Conservation (phyloP, 1,140 invertebrate species). For the Pseudomyrmex flavicornis region DNA sequence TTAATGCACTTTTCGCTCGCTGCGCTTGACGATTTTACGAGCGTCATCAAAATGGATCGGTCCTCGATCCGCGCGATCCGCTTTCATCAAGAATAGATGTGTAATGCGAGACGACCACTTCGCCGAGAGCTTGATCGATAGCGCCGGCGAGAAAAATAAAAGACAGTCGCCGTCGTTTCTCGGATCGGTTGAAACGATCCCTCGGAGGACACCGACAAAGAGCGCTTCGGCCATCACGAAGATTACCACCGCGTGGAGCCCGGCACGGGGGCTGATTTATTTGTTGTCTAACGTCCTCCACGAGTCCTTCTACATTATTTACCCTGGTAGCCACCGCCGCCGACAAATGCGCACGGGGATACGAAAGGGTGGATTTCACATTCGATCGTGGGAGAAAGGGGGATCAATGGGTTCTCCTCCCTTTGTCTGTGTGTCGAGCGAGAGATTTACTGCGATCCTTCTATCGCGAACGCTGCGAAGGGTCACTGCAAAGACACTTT, state of each 20-base stretch:
- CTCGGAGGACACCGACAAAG: constrained; percentile 58
- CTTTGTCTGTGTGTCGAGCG: constrained; percentile 13
- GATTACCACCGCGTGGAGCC: constrained; percentile 57
- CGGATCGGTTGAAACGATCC: constrained; percentile 31
- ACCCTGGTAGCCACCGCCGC: background rate
- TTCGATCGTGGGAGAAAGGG: constrained; percentile 40
- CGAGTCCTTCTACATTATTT: constrained; percentile 58
- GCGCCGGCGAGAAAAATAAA: constrained; percentile 40
- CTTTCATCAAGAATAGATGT: constrained; percentile 45
- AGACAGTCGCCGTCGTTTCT: constrained; percentile 17
- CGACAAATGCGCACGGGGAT: background rate
- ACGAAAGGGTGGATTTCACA: constrained; percentile 27
- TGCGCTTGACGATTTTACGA: constrained; percentile 13
- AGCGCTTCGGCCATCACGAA: constrained; percentile 52
- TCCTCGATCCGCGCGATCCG: constrained; percentile 30
- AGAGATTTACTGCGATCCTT: constrained; percentile 65
- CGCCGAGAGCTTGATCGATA: constrained; percentile 41
- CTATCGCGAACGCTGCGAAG: constrained; percentile 33
- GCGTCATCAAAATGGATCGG: constrained; percentile 25
- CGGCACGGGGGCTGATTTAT: constrained; percentile 57
- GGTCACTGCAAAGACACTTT: constrained; percentile 63
- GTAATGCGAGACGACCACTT: constrained; percentile 39
- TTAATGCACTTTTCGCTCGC: background rate
- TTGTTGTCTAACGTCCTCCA: constrained; percentile 45
- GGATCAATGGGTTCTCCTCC: constrained; percentile 51